Conservation (phyloP, 1,140 invertebrate species). For the Babylonia areolata region DNA sequence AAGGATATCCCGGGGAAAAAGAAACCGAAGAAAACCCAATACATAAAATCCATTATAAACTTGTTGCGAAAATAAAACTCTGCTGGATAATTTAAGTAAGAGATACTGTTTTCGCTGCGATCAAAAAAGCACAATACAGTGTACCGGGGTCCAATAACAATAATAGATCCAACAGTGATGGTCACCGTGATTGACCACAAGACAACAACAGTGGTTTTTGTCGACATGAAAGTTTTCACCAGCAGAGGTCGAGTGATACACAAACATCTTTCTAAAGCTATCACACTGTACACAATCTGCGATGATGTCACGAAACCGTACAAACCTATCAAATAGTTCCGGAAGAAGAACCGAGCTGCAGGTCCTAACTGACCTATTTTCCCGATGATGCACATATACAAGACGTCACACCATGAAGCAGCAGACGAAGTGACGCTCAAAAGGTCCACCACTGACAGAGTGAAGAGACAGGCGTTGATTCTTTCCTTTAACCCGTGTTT, state of each 20-base stretch:
- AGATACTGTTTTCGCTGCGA: neutral
- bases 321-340: neutral
- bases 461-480: conserved; percentile 26
- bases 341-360: neutral
- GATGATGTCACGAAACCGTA: neutral
- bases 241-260: neutral
- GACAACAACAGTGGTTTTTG: neutral
- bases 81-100: neutral
- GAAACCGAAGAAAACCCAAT: neutral
- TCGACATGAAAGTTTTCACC: neutral
- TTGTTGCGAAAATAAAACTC: neutral
- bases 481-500: conserved; percentile 19
- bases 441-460: conserved; percentile 13
- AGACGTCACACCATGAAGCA: neutral
- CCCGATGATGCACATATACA: neutral
- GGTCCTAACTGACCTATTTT: neutral
- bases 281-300: neutral
- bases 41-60: neutral
- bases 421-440: conserved; percentile 3
- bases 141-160: neutral
- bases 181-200: neutral
- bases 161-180: neutral
- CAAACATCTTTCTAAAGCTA: neutral
- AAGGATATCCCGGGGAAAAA: neutral
- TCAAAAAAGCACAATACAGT: neutral